Evolutionary conservation across 2,113 vertebrate genomes (phyloP).

Genomic region (Piaya cayana): DNA sequence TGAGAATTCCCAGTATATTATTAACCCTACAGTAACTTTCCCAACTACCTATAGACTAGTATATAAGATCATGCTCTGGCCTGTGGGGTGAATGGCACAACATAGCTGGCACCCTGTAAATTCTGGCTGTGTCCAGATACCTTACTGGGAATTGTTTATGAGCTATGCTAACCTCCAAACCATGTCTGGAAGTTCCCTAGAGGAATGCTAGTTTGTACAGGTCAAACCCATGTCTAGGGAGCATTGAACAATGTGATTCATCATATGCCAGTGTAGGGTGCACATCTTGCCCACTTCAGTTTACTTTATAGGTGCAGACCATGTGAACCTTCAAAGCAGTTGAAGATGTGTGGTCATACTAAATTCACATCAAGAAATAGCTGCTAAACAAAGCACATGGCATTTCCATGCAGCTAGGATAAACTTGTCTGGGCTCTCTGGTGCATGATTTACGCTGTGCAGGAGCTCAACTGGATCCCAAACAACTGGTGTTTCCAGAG

Average conservation of each 20-base stretch:
- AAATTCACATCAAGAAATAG: neutral
- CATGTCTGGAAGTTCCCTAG: neutral
- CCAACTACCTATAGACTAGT: neutral
- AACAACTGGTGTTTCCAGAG: neutral
- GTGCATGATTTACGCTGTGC: neutral
- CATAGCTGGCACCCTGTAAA: neutral
- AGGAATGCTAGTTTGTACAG: neutral
- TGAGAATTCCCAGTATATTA: neutral
- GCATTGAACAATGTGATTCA: neutral
- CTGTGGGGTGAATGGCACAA: neutral
- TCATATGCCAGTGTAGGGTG: neutral
- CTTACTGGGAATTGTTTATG: neutral
- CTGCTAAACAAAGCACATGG: fast-evolving
- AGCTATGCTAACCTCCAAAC: neutral
- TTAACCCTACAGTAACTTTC: neutral
- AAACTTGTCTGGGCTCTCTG: neutral
- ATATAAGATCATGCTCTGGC: neutral
- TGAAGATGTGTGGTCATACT: neutral
- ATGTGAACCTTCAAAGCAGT: neutral
- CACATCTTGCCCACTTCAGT: neutral
- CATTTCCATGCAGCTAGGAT: neutral
- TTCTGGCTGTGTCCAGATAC: neutral
- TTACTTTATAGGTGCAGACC: neutral
- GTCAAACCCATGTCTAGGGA: neutral
- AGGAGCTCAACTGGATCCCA: neutral